These are phyloP conservation scores for Amphiprion clarkii DNA, from an alignment of 2,797 vertebrate genomes.

Conservation along the genomic window DNA sequence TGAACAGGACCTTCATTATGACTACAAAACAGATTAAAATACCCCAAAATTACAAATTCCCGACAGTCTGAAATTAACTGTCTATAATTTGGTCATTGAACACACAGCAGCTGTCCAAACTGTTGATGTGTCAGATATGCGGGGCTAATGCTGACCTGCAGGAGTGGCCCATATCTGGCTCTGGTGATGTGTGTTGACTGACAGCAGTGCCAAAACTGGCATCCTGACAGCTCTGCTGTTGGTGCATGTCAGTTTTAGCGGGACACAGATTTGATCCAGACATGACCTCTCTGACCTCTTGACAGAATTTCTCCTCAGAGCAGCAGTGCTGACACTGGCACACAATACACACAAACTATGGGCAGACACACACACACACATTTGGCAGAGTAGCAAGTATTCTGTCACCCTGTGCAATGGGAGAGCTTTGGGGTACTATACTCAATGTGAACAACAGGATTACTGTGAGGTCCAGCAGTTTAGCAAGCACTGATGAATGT, in stretches of 20 bases:
- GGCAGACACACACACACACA: slow-evolving; percentile 22
- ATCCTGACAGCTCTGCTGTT: slow-evolving; percentile 75
- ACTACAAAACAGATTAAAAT: neutral
- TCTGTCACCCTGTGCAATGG: slow-evolving; percentile 62
- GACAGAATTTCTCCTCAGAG: slow-evolving; percentile 71
- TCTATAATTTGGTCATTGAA: slow-evolving; percentile 42
- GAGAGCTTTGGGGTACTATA: slow-evolving; percentile 47
- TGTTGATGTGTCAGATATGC: slow-evolving; percentile 51
- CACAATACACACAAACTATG: slow-evolving; percentile 46
- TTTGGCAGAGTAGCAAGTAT: slow-evolving; percentile 66
- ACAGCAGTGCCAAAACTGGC: slow-evolving; percentile 70
- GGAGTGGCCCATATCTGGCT: slow-evolving; percentile 61
- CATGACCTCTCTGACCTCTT: slow-evolving; percentile 75
- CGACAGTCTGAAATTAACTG: slow-evolving; percentile 20
- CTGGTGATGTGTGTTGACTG: slow-evolving; percentile 70
- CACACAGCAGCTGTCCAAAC: slow-evolving; percentile 61
- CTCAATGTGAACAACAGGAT: slow-evolving; percentile 45
- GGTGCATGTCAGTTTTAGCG: slow-evolving; percentile 76
- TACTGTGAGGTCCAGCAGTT: slow-evolving; percentile 34
- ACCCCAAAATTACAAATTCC: neutral
- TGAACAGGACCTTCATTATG: neutral
- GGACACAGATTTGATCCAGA: slow-evolving; percentile 76
- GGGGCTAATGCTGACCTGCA: slow-evolving; percentile 57
- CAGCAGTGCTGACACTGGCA: slow-evolving; percentile 63
- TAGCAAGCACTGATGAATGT: slow-evolving; percentile 29